phyloP scores from a whole-genome alignment of 2,888 invertebrate genomes.

The Cloeon dipterum region DNA sequence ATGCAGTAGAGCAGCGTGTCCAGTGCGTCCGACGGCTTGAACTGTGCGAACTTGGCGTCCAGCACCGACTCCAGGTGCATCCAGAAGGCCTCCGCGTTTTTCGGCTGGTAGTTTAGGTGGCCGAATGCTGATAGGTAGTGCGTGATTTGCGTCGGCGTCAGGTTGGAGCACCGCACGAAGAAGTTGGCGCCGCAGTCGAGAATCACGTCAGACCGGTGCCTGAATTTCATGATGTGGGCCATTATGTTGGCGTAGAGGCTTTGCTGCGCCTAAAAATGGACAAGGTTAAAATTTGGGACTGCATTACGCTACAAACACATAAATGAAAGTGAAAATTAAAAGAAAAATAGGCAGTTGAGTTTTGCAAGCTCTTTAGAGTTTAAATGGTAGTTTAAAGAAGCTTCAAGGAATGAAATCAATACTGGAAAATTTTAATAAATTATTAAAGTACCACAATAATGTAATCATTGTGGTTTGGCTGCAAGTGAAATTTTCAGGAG shows the following conservation, averaged over 20 bases:
- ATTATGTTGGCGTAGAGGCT: constrained; percentile 1
- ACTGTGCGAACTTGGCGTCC: constrained; percentile 28
- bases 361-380: too few relatives aligned
- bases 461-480: too few relatives aligned
- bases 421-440: too few relatives aligned
- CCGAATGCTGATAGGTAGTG: constrained; percentile 35
- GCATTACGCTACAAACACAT: too few relatives aligned
- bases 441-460: too few relatives aligned
- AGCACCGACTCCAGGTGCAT: constrained; percentile 25
- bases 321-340: too few relatives aligned
- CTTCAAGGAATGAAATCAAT: too few relatives aligned
- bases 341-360: too few relatives aligned
- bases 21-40: constrained; percentile 29
- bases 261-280: not conserved
- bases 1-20: constrained; percentile 37
- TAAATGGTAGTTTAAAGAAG: too few relatives aligned
- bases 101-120: constrained; percentile 29
- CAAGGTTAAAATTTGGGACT: too few relatives aligned
- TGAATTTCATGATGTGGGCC: constrained; percentile 21
- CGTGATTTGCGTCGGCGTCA: constrained; percentile 27
- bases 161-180: constrained; percentile 22
- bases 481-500: too few relatives aligned
- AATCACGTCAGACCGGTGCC: constrained; percentile 29
- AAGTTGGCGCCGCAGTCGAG: constrained; percentile 32
- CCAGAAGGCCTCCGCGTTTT: constrained; percentile 29